phyloP scores from a whole-genome alignment of 2,888 invertebrate species.

The Nemotelus pantherinus region DNA sequence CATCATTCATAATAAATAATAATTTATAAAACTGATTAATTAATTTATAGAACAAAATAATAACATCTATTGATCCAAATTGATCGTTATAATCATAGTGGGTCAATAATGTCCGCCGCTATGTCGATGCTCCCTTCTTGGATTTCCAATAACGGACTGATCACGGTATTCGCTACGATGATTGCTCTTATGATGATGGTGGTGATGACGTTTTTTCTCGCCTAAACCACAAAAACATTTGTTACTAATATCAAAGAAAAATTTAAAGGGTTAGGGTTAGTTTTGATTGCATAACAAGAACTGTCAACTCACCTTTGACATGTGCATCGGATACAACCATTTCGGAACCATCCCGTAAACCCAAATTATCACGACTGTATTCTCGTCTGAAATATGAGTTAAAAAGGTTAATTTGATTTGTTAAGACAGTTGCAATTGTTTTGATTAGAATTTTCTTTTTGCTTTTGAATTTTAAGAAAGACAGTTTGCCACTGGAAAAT shows the following conservation, averaged over 20 bases:
- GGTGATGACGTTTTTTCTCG: constrained; percentile 65
- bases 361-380: constrained; percentile 58
- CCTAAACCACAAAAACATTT: constrained; percentile 52
- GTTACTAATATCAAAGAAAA: constrained; percentile 29
- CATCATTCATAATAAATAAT: constrained; percentile 15
- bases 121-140: constrained; percentile 63
- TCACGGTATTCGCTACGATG: constrained; percentile 63
- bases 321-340: constrained; percentile 76
- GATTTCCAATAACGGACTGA: constrained; percentile 56
- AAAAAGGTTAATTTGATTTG: background rate
- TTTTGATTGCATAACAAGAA: background rate
- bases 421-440: constrained; percentile 53
- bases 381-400: constrained; percentile 60
- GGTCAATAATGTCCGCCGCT: constrained; percentile 64
- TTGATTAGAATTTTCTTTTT: constrained; percentile 50
- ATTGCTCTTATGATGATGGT: constrained; percentile 64
- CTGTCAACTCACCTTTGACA: constrained; percentile 58
- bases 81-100: constrained; percentile 65
- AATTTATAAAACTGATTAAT: background rate
- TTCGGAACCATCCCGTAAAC: constrained; percentile 78
- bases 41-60: background rate
- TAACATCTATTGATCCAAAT: constrained; percentile 60
- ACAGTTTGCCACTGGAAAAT: too few species aligned
- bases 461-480: too few species aligned
- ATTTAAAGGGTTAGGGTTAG: constrained; percentile 2